phyloP scores from a whole-genome alignment of 2,113 vertebrate genomes.

The Myotis brandtii region DNA sequence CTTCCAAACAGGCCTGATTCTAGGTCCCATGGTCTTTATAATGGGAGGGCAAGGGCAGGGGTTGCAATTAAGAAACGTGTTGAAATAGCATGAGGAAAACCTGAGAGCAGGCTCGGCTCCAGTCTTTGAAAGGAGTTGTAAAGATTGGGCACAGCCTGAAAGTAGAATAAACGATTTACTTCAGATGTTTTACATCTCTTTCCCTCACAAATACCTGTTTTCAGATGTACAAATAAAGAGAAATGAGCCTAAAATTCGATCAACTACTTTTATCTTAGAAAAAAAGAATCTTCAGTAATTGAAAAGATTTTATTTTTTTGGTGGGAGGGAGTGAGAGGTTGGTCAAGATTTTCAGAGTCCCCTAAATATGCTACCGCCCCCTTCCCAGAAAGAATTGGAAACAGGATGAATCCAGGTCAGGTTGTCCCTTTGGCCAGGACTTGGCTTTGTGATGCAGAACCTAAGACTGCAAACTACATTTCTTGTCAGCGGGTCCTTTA shows the following conservation, averaged over 20 bases:
- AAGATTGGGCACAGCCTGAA: neutral
- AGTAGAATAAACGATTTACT: neutral
- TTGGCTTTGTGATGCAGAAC: too few relatives aligned
- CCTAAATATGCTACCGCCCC: neutral
- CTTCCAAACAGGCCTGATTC: neutral
- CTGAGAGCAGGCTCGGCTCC: neutral
- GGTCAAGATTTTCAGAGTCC: neutral
- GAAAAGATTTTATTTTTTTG: neutral
- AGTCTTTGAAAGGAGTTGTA: neutral
- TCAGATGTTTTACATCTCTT: neutral
- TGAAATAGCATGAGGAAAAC: too few relatives aligned
- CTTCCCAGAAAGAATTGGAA: neutral
- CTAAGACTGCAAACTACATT: neutral
- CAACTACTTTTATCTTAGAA: neutral
- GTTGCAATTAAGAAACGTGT: neutral
- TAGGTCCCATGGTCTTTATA: neutral
- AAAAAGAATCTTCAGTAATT: neutral
- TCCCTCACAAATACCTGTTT: neutral
- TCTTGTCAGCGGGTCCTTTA: too few relatives aligned
- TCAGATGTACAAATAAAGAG: neutral
- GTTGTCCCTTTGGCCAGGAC: neutral
- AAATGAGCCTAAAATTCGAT: neutral
- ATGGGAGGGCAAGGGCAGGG: rapidly evolving
- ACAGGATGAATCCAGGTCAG: neutral
- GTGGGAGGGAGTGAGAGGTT: neutral